Conservation (phyloP, 2,113 vertebrate genomes). For the Aphelocoma coerulescens region DNA sequence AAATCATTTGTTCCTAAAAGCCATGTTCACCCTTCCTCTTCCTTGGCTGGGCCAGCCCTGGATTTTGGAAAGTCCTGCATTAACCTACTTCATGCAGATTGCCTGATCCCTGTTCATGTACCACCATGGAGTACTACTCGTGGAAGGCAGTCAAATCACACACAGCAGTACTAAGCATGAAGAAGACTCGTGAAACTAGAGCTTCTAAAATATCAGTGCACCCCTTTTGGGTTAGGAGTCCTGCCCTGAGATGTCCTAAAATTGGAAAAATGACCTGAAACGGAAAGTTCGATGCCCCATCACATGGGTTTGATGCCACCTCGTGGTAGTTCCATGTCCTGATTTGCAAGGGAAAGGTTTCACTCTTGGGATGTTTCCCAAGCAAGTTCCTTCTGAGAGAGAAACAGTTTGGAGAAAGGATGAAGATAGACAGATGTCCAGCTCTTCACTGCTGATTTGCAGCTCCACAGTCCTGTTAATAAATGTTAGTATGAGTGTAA, state of each 20-base stretch:
- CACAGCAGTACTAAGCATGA: background rate
- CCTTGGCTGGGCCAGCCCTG: background rate
- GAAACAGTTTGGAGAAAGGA: background rate
- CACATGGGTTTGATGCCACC: constrained; percentile 33
- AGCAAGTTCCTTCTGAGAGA: background rate
- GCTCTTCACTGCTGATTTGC: background rate
- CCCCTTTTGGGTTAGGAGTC: background rate
- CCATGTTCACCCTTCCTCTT: background rate
- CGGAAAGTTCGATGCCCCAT: background rate
- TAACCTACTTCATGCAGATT: background rate
- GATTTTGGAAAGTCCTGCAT: background rate
- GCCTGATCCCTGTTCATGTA: too few relatives aligned
- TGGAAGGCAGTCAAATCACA: background rate
- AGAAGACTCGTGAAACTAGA: background rate
- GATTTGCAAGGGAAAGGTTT: background rate
- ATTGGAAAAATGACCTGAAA: background rate
- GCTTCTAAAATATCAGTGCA: background rate
- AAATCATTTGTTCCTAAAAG: background rate
- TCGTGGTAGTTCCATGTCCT: background rate
- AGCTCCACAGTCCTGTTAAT: background rate
- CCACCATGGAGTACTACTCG: rapidly evolving
- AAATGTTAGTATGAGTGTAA: background rate
- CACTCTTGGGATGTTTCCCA: background rate
- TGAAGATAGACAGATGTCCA: background rate
- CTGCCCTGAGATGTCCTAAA: background rate